Evolutionary conservation across 2,113 vertebrate species (phyloP).

Genomic region (Coracopsis vasa): DNA sequence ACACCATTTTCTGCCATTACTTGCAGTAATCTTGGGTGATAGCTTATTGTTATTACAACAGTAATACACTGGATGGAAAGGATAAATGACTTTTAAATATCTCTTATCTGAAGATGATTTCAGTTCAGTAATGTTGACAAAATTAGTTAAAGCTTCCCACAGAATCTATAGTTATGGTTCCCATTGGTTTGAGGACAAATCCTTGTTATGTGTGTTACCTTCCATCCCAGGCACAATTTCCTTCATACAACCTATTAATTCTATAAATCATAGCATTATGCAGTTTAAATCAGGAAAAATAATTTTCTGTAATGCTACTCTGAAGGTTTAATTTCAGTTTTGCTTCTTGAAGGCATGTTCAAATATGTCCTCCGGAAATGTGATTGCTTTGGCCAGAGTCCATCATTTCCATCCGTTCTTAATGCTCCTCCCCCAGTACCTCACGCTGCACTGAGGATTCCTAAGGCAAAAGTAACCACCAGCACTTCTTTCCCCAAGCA

Average conservation of each 20-base stretch:
- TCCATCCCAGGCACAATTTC: background rate
- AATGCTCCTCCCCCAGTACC: fast-evolving
- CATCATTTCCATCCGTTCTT: background rate
- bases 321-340: background rate
- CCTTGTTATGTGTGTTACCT: background rate
- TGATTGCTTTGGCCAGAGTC: background rate
- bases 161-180: background rate
- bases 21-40: fast-evolving
- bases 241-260: background rate
- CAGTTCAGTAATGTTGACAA: background rate
- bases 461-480: background rate
- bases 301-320: background rate
- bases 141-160: background rate
- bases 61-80: background rate
- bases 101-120: background rate
- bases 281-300: background rate
- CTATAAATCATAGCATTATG: background rate
- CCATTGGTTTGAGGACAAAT: background rate
- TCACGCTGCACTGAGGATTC: background rate
- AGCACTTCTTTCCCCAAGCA: background rate
- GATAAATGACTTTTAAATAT: background rate
- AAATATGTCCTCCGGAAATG: background rate
- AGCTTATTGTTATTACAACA: background rate
- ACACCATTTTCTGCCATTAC: background rate
- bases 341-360: background rate